A percentile compares a stretch with the other conserved stretches of the same genome.
phyloP scores from a whole-genome alignment of 2,888 invertebrate species.

The Nephrotoma flavescens region DNA sequence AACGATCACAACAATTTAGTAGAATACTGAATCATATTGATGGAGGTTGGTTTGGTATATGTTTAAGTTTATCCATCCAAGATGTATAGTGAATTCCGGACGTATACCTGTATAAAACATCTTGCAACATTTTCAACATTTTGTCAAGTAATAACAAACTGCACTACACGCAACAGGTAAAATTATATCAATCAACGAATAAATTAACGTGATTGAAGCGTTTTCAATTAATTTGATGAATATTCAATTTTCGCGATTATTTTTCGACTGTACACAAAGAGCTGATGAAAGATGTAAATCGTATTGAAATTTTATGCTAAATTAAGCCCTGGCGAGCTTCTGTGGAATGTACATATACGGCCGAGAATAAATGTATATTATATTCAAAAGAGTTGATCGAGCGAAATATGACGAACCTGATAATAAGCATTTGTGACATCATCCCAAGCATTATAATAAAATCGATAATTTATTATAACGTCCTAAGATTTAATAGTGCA shows the following conservation, averaged over 20 bases:
- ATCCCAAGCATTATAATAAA: background rate
- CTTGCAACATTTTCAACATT: background rate
- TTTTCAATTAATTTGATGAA: background rate
- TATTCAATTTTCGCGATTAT: background rate
- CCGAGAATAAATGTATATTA: background rate
- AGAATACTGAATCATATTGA: slow-evolving; percentile 1
- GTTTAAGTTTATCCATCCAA: background rate
- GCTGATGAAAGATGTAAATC: background rate
- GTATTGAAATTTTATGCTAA: background rate
- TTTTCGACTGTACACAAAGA: background rate
- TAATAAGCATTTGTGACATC: background rate
- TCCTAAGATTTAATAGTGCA: background rate
- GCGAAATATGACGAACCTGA: background rate
- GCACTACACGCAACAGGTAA: background rate
- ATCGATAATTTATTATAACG: background rate
- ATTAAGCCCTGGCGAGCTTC: background rate
- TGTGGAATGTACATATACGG: background rate
- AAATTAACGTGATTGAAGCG: background rate
- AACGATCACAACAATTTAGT: slow-evolving; percentile 5
- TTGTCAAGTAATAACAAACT: background rate
- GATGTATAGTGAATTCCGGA: background rate
- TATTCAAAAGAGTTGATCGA: background rate
- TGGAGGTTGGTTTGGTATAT: background rate
- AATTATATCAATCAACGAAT: background rate
- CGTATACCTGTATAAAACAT: background rate